Base-by-base conservation (phyloP, 2,113 vertebrate species). In the Bubo bubo region DNA sequence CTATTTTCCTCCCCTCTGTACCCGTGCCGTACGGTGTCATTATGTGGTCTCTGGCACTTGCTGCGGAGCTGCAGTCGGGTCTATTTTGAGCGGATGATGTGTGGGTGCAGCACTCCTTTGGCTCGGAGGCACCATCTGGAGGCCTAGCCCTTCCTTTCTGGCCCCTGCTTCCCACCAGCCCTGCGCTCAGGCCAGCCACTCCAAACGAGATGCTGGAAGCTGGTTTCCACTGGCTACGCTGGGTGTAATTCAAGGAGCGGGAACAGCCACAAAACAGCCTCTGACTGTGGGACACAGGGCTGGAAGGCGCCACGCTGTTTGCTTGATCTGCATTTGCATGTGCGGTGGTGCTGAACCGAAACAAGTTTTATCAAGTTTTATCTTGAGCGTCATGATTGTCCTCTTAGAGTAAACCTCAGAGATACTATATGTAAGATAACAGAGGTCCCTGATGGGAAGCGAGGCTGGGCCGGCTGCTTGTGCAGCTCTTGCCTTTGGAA, bases 321-420 rank as follows among this genome's bases (percentile, higher is more conserved):
- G 37, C 18, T 41, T 8, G 30, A 3, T 10, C 8, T 0, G 4
- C 2, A 1, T 72, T 86, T 72, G 53, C 43, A 8, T 5, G 16
- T 4, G 22, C 26, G 23, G 32, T 5, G 5, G 43, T 7, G 37
- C 39, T 87, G 47, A 53, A 77, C 12, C 1, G 2, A 47, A 70
- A 39, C 27, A 58, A 49, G 24, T 53, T 74, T 59, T 49, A 43
- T 8, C 52, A 45, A 28, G 30, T 60, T 86, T 86, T 47, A 58
- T 17, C 68, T 60, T 63, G 32, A 45, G 14, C 9, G 9, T 14
- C n/a, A 28, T 8, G 6, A 39, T 10, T 55, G 20, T 75, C 35
- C 26, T 86, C 49, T 37, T 17, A 24, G 45, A 70, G 35, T 18
- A 35, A 77, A 84, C 10, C 23, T 79, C 30, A 14, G 43, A 34